Evolutionary conservation across 2,888 invertebrate genomes (phyloP), one percentile per base, ranked within the genome.

Genomic region (Amorpha juglandis): DNA sequence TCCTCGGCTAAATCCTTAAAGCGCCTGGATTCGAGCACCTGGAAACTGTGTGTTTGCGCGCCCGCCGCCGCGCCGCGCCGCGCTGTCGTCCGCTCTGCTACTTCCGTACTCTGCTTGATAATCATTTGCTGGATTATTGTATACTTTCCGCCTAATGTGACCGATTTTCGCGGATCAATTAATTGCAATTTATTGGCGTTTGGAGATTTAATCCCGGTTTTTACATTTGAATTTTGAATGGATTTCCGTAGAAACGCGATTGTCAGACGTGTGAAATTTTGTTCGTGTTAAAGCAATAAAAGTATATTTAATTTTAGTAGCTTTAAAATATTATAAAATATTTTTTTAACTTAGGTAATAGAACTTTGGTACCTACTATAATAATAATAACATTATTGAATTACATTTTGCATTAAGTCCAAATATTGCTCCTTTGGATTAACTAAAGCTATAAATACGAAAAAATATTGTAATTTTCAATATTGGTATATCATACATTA

Each of bases 1-100:
- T 92, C 94, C 94, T 89, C 90, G 85, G 76, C 86, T 93, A 93
- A 94, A 92, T 87, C 94, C 94, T 94, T 93, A 93, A 93, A 93
- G 93, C 93, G 91, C 87, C 86, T 81, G 89, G 91, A 87, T 90
- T 84, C 83, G 83, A 88, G 88, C 92, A 93, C 94, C 93, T 94
- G 94, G 89, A 90, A 91, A 91, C 88, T 88, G 89, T 88, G 86
- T 91, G 88, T 89, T 87, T 83, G 86, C 84, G 79, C 78, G 74
- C 73, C 80, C 81, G 78, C 50, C 77, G 76, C 78, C 76, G 81
- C 77, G 74, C 70, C 76, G 77, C 66, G 65, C 70, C 71, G 71
- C 74, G 66, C 75, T 77, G 69, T 65, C 68, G 58, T 72, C 78
- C 78, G 69, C 80, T 42, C 38, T 19, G 19, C 19, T 19, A 58